Evolutionary conservation across 1,140 invertebrate genomes (phyloP).

Genomic region (Polypedilum pembai): DNA sequence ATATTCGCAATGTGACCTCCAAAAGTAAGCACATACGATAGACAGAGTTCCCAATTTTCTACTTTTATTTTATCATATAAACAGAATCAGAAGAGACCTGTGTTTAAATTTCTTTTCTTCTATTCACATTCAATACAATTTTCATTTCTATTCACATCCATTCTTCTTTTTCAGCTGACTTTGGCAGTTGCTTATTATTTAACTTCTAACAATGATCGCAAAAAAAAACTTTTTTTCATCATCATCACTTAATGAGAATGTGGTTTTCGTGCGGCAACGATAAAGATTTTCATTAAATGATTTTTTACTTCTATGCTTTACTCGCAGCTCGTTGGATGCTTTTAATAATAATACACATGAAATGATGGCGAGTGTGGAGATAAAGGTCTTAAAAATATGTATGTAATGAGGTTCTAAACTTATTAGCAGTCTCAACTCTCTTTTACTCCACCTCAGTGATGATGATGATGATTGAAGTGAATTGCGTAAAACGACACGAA

Average conservation of each 20-base stretch:
- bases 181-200: background rate
- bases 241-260: slow-evolving; percentile 18
- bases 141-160: background rate
- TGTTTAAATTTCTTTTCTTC: too few species aligned
- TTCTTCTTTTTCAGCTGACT: background rate
- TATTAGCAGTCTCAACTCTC: slow-evolving; percentile 8
- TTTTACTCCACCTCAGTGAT: background rate
- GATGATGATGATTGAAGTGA: slow-evolving; percentile 5
- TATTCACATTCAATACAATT: background rate
- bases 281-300: slow-evolving; percentile 19
- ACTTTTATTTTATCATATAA: too few species aligned
- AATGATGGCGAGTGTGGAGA: background rate
- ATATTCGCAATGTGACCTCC: too few species aligned
- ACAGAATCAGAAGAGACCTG: too few species aligned
- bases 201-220: background rate
- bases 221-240: background rate
- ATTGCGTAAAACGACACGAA: background rate
- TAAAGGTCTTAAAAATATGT: background rate
- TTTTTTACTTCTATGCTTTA: background rate
- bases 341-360: slow-evolving; percentile 12
- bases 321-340: background rate
- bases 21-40: too few species aligned
- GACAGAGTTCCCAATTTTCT: too few species aligned
- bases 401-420: slow-evolving; percentile 18
- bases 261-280: background rate